A percentile compares a stretch with the other conserved stretches of the same genome.
These are phyloP conservation scores for Centropyge bicolor DNA, from an alignment of 2,797 vertebrate genomes.

Conservation along the genomic window DNA sequence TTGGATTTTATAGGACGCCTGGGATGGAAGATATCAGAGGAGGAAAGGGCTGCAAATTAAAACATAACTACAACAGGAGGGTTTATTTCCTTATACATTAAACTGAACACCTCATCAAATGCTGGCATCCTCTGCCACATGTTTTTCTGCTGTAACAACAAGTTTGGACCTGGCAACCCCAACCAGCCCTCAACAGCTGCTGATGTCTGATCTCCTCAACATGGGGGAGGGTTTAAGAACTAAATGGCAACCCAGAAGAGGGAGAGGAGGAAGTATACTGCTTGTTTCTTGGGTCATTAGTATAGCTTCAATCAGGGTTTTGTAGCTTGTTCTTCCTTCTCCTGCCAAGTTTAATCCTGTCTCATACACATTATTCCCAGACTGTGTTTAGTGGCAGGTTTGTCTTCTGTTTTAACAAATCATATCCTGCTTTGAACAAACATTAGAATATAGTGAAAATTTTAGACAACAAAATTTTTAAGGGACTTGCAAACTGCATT, in stretches of 20 bases:
- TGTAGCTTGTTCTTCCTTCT: background rate
- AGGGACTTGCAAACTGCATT: background rate
- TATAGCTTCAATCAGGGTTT: background rate
- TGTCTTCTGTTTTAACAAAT: background rate
- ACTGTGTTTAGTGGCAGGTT: background rate
- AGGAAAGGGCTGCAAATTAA: conserved; percentile 16
- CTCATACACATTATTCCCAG: background rate
- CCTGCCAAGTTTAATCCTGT: background rate
- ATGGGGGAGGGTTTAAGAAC: conserved; percentile 18
- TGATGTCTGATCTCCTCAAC: conserved; percentile 41
- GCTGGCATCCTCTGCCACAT: conserved; percentile 18
- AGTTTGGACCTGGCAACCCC: conserved; percentile 36
- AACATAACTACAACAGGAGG: background rate
- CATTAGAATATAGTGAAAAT: background rate
- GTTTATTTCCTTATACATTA: background rate
- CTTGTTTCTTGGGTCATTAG: conserved; percentile 2
- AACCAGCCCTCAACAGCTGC: conserved; percentile 36
- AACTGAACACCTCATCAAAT: conserved; percentile 6
- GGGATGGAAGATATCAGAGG: conserved; percentile 23
- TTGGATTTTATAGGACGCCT: conserved; percentile 27
- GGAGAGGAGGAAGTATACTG: background rate
- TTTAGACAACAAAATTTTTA: too few species aligned
- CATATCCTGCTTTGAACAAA: background rate
- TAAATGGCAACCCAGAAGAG: conserved; percentile 39
- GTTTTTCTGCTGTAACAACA: conserved; percentile 7